Evolutionary conservation across 1,140 invertebrate genomes (phyloP).

Genomic region (Goniozus legneri): DNA sequence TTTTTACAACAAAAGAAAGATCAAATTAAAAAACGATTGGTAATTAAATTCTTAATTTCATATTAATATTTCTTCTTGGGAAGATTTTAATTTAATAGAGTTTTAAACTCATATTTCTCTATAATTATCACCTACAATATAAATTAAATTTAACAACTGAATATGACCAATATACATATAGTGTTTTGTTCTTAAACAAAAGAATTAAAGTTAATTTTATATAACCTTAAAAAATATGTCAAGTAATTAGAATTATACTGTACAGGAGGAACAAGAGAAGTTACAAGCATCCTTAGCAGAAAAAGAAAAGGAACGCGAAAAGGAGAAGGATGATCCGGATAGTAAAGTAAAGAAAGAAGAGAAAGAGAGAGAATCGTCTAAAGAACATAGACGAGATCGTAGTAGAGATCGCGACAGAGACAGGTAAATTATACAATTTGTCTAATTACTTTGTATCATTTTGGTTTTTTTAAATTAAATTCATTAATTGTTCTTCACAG

Average conservation of each 20-base stretch:
- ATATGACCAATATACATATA: too few relatives aligned
- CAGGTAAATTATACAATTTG: slow-evolving; percentile 33
- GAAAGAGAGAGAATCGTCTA: slow-evolving; percentile 44
- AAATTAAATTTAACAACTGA: too few relatives aligned
- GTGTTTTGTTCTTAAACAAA: too few relatives aligned
- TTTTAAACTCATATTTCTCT: too few relatives aligned
- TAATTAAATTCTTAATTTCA: slow-evolving; percentile 41
- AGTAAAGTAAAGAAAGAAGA: slow-evolving; percentile 51
- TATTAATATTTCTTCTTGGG: not conserved
- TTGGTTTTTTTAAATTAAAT: not conserved
- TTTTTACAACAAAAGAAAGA: slow-evolving; percentile 95
- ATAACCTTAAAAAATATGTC: not conserved
- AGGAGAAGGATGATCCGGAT: slow-evolving; percentile 50
- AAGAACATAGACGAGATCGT: slow-evolving; percentile 46
- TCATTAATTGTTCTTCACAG: slow-evolving; percentile 23
- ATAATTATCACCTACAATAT: not conserved
- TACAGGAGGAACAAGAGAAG: slow-evolving; percentile 70
- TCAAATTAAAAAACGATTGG: slow-evolving; percentile 85
- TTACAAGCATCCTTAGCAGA: slow-evolving; percentile 61
- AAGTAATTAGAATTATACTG: not conserved
- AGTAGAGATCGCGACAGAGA: slow-evolving; percentile 53
- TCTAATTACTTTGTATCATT: slow-evolving; percentile 1
- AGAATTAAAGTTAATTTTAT: too few relatives aligned
- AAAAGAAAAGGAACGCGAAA: slow-evolving; percentile 54
- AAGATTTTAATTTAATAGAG: too few relatives aligned